phyloP scores from a whole-genome alignment of 2,113 vertebrate genomes.

The Campylomormyrus tamandua region DNA sequence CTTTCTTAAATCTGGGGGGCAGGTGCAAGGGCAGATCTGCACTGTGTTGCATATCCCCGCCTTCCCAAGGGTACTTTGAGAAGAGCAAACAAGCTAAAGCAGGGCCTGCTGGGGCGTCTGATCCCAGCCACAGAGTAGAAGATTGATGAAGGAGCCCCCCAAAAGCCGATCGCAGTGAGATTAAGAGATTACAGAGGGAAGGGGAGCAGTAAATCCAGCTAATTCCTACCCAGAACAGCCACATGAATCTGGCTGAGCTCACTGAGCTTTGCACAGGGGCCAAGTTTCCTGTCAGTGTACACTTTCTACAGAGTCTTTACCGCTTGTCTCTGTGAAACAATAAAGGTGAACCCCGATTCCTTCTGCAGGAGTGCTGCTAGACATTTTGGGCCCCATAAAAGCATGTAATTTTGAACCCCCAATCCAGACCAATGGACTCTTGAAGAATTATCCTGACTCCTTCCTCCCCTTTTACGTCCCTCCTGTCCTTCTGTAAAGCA shows the following conservation, averaged over 20 bases:
- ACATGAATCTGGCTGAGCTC: not conserved
- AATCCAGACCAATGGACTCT: not conserved
- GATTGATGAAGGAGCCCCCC: not conserved
- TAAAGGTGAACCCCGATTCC: not conserved
- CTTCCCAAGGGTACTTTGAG: not conserved
- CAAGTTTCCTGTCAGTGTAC: not conserved
- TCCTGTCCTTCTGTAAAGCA: not conserved
- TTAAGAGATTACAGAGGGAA: constrained; percentile 16
- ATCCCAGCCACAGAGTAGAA: not conserved
- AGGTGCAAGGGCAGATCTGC: not conserved
- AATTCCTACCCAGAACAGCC: constrained; percentile 11
- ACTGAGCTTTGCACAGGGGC: not conserved
- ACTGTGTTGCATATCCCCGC: not conserved
- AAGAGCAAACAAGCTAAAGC: constrained; percentile 14
- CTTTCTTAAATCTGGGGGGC: not conserved
- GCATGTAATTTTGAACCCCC: not conserved
- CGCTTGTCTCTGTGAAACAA: not conserved
- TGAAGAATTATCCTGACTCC: not conserved
- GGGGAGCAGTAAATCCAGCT: not conserved
- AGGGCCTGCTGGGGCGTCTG: not conserved
- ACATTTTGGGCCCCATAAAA: not conserved
- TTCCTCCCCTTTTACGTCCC: not conserved
- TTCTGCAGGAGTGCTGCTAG: not conserved
- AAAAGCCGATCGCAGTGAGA: not conserved
- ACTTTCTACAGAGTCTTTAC: not conserved